A percentile compares a stretch with the other conserved stretches of the same genome.
phyloP scores from a whole-genome alignment of 2,113 vertebrate species.

The Colinus virginianus region DNA sequence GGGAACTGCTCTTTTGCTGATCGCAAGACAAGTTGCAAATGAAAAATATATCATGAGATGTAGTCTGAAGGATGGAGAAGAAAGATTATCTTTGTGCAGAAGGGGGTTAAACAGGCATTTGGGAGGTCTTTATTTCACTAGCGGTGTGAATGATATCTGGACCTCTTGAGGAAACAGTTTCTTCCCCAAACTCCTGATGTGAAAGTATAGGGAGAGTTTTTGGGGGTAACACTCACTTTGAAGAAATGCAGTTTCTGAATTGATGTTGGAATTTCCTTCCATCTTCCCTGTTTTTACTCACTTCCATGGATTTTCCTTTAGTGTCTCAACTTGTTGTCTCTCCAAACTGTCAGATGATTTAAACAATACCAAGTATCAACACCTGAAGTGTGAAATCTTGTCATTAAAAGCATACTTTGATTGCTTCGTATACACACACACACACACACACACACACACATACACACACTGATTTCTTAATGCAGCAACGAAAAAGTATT shows the following conservation, averaged over 20 bases:
- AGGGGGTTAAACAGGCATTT: accelerated
- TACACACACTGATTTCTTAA: background rate
- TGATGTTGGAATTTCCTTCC: constrained; percentile 2
- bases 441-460: accelerated
- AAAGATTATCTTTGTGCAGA: background rate
- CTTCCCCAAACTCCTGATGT: background rate
- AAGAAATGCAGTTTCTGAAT: constrained; percentile 2
- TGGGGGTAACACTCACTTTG: constrained; percentile 6
- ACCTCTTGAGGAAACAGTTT: background rate
- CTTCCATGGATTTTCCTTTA: background rate
- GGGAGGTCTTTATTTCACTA: background rate
- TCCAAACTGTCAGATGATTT: background rate
- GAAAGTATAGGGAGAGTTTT: background rate
- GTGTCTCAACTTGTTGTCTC: constrained; percentile 1
- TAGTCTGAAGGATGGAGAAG: background rate
- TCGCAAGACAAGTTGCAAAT: background rate
- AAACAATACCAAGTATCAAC: background rate
- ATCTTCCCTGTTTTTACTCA: background rate
- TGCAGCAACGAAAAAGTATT: background rate
- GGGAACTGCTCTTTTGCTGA: background rate
- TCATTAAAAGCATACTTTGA: background rate
- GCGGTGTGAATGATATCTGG: background rate
- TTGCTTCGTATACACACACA: background rate
- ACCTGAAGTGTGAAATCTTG: background rate
- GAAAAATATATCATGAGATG: background rate